A percentile compares a stretch with the other conserved stretches of the same genome.
Evolutionary conservation across 2,888 invertebrate species (phyloP).

Genomic region (Drosophila colorata): DNA sequence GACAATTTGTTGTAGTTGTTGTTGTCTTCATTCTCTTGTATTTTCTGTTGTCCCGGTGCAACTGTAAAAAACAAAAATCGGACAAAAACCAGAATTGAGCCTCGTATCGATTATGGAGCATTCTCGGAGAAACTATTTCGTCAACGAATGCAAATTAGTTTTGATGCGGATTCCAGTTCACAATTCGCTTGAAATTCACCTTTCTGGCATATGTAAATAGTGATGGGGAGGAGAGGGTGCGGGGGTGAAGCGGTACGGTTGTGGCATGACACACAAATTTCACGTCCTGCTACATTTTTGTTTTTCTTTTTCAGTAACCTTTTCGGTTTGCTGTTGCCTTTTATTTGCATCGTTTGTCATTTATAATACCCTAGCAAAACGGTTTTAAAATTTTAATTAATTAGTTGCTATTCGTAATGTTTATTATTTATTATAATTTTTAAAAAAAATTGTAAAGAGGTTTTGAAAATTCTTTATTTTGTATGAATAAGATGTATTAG

Average conservation of each 20-base stretch:
- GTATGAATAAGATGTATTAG: too few species aligned
- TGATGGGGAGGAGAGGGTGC: background rate
- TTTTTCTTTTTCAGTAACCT: constrained; percentile 3
- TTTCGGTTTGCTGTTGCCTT: constrained; percentile 7
- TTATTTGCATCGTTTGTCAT: constrained; percentile 22
- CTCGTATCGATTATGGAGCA: constrained; percentile 52
- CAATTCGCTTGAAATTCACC: constrained; percentile 34
- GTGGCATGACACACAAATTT: constrained; percentile 29
- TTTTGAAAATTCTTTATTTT: too few species aligned
- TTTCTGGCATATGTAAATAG: constrained; percentile 12
- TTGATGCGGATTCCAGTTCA: constrained; percentile 24
- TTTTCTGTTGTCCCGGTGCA: constrained; percentile 15
- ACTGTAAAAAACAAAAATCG: constrained; percentile 2
- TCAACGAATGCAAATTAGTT: constrained; percentile 35
- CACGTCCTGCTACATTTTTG: constrained; percentile 20
- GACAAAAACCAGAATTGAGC: background rate
- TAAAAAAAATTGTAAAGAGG: too few species aligned
- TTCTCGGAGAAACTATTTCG: constrained; percentile 9
- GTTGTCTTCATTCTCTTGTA: background rate
- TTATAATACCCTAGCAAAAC: constrained; percentile 2
- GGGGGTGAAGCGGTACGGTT: background rate
- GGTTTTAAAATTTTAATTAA: too few species aligned
- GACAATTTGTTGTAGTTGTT: constrained; percentile 13
- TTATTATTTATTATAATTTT: too few species aligned
- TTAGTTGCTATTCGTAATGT: too few species aligned